Percentiles rank a stretch among this genome's conserved stretches.
phyloP scores from a whole-genome alignment of 2,113 vertebrate genomes.

The Solenodon paradoxus region DNA sequence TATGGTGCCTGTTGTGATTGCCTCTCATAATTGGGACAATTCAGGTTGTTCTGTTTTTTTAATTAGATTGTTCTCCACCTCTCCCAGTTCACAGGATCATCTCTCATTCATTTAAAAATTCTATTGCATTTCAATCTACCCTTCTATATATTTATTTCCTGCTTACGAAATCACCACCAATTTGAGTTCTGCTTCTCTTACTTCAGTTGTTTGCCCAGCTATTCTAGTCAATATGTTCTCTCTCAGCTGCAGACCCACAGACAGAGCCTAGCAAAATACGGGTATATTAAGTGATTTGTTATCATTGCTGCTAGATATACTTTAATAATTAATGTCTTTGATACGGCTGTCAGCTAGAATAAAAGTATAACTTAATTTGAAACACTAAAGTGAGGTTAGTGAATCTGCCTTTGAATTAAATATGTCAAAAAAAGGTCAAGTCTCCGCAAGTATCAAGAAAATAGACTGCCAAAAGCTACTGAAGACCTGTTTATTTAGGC shows the following conservation, averaged over 20 bases:
- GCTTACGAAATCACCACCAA: not conserved
- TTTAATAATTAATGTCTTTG: conserved; percentile 27
- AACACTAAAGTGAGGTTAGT: not conserved
- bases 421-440: not conserved
- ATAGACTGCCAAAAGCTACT: not conserved
- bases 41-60: not conserved
- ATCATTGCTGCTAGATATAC: not conserved
- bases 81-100: not conserved
- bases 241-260: not conserved
- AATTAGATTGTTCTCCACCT: not conserved
- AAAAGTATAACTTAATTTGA: conserved; percentile 33
- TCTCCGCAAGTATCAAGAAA: not conserved
- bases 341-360: not conserved
- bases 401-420: conserved; percentile 20
- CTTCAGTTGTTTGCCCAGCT: not conserved
- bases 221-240: not conserved
- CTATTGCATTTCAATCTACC: not conserved
- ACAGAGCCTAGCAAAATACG: not conserved
- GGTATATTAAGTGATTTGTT: not conserved
- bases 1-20: too few species aligned
- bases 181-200: not conserved
- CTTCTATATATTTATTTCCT: not conserved
- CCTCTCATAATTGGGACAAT: too few species aligned
- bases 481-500: conserved; percentile 12
- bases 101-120: not conserved